phyloP scores from a whole-genome alignment of 2,888 invertebrate genomes.

The Lumbricus terrestris region DNA sequence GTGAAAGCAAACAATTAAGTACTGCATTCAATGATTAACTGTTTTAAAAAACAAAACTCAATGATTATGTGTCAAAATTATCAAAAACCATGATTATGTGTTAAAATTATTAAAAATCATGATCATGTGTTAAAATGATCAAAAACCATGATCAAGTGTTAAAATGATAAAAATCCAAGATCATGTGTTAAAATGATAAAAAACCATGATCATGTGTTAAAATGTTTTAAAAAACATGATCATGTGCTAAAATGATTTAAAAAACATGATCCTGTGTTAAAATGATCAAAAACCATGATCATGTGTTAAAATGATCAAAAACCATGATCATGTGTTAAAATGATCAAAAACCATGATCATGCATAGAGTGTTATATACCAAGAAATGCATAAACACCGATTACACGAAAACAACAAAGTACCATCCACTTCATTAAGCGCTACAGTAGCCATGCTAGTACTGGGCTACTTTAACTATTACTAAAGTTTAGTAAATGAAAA shows the following conservation, averaged over 20 bases:
- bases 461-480: too few relatives aligned
- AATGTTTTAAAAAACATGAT: background rate
- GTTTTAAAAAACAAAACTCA: too few relatives aligned
- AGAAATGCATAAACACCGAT: background rate
- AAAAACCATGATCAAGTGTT: too few relatives aligned
- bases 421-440: background rate
- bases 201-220: too few relatives aligned
- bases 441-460: background rate
- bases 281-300: too few relatives aligned
- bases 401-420: background rate
- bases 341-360: too few relatives aligned
- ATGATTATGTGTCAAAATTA: background rate
- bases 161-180: background rate
- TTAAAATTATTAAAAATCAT: too few relatives aligned
- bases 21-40: background rate
- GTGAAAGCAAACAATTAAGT: background rate
- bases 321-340: background rate
- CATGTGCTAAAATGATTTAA: background rate
- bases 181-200: too few relatives aligned
- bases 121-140: background rate
- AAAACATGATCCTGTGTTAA: background rate
- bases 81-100: background rate
- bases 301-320: background rate
- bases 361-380: too few relatives aligned
- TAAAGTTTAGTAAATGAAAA: too few relatives aligned